Percentiles rank a stretch among this genome's conserved stretches.
Conservation (phyloP, 2,797 vertebrate genomes). For the Masticophis lateralis region DNA sequence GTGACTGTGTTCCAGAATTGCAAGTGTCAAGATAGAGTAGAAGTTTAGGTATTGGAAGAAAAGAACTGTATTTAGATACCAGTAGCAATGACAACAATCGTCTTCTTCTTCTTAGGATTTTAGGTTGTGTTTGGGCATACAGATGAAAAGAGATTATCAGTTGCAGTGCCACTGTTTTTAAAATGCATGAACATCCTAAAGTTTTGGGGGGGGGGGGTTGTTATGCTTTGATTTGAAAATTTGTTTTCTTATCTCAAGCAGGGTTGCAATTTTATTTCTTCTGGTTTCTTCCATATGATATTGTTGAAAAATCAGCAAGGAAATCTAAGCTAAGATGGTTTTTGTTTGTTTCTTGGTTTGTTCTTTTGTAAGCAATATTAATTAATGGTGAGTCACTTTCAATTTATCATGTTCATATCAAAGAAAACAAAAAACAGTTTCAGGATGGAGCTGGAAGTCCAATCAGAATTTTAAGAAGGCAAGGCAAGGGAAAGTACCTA, state of each 20-base stretch:
- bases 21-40: constrained; percentile 40
- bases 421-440: not conserved
- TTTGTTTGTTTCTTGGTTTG: not conserved
- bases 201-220: not conserved
- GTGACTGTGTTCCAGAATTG: constrained; percentile 6
- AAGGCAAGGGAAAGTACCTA: not conserved
- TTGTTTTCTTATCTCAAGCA: not conserved
- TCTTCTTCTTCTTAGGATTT: not conserved
- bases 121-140: not conserved
- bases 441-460: not conserved
- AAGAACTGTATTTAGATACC: constrained; percentile 11
- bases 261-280: not conserved
- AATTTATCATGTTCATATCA: not conserved
- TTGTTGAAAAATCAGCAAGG: not conserved
- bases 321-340: not conserved
- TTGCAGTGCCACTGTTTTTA: not conserved
- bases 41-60: constrained; percentile 29
- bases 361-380: not conserved
- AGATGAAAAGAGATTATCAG: not conserved
- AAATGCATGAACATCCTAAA: not conserved
- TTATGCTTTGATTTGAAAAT: not conserved
- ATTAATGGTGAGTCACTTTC: not conserved
- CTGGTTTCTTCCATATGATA: not conserved
- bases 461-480: not conserved
- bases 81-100: not conserved